Conservation (phyloP, 2,113 vertebrate genomes). For the Tetraodon nigroviridis region DNA sequence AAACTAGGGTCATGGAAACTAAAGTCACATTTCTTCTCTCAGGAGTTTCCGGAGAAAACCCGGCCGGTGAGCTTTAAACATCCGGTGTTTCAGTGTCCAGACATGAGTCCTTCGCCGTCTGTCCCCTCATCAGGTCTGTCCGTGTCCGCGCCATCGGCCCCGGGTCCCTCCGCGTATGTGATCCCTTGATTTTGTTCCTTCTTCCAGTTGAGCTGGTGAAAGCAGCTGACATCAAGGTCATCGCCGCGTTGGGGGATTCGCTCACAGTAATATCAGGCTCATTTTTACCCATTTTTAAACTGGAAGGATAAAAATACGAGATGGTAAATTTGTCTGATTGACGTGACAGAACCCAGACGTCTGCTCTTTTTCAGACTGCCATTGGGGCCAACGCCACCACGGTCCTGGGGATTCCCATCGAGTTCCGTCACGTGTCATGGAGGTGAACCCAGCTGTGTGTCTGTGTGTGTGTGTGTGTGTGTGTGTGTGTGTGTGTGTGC, state of each 20-base stretch:
- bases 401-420: constrained; percentile 73
- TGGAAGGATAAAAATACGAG: neutral
- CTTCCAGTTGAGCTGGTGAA: constrained; percentile 82
- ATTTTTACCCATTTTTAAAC: neutral
- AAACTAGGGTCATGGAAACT: too few relatives aligned
- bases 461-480: too few relatives aligned
- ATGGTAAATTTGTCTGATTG: neutral
- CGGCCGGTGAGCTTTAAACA: constrained; percentile 62
- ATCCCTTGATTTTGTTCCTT: neutral
- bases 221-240: constrained; percentile 84
- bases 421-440: constrained; percentile 77
- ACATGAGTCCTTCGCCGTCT: constrained; percentile 73
- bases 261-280: constrained; percentile 79
- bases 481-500: too few relatives aligned
- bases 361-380: constrained; percentile 61
- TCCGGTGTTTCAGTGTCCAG: constrained; percentile 66
- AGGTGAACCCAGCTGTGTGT: constrained; percentile 57
- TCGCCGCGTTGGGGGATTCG: constrained; percentile 90
- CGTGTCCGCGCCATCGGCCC: neutral
- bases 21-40: neutral
- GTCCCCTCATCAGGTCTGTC: constrained; percentile 73
- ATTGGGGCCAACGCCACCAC: constrained; percentile 76
- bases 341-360: neutral
- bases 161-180: neutral
- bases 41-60: constrained; percentile 76